Percentiles rank a stretch among this genome's conserved stretches.
phyloP scores from a whole-genome alignment of 2,888 invertebrate species.

The Zonitis immaculata region DNA sequence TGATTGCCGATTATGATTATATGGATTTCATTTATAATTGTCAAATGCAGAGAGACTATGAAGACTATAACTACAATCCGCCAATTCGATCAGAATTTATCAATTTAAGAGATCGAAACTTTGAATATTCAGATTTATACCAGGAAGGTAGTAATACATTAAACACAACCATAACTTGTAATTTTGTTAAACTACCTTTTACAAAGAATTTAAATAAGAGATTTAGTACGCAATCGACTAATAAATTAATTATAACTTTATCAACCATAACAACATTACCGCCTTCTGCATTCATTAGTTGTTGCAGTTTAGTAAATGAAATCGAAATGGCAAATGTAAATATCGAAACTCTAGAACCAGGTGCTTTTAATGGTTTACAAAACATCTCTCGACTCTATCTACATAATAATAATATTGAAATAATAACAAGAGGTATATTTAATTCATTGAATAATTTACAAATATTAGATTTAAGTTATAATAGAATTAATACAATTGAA shows the following conservation, averaged over 20 bases:
- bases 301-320: neutral
- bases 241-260: neutral
- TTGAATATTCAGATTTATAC: too few relatives aligned
- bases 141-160: too few relatives aligned
- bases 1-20: too few relatives aligned
- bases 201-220: neutral
- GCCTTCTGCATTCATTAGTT: neutral
- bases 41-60: too few relatives aligned
- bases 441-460: conserved; percentile 2
- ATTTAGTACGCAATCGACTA: neutral
- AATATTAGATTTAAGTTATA: conserved; percentile 2
- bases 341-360: neutral
- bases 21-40: too few relatives aligned
- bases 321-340: neutral
- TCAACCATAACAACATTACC: conserved; percentile 4
- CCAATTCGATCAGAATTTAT: too few relatives aligned
- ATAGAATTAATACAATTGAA: conserved; percentile 4
- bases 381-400: neutral
- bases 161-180: neutral
- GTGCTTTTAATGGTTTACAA: neutral
- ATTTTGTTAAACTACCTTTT: neutral
- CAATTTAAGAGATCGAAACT: too few relatives aligned
- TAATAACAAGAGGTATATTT: neutral
- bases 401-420: neutral
- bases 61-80: too few relatives aligned